phyloP scores from a whole-genome alignment of 2,797 vertebrate genomes.

The Acropternis orthonyx region DNA sequence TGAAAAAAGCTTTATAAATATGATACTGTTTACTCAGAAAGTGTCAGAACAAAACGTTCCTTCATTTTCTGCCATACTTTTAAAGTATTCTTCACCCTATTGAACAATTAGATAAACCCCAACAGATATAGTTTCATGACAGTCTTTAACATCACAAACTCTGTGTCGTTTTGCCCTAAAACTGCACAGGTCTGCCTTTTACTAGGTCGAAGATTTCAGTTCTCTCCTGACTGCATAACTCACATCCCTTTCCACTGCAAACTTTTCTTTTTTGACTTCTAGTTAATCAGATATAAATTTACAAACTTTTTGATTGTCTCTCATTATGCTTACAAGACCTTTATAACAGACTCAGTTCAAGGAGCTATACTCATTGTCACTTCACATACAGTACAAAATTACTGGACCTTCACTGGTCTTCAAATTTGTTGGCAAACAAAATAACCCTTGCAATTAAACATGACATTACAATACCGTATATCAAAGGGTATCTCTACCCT shows the following conservation, averaged over 20 bases:
- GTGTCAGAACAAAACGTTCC: background rate
- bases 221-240: background rate
- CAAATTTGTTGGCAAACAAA: background rate
- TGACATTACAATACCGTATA: background rate
- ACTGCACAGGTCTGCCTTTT: background rate
- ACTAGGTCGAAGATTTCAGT: background rate
- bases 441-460: constrained; percentile 27
- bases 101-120: background rate
- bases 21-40: background rate
- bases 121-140: background rate
- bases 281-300: background rate
- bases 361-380: background rate
- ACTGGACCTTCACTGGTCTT: background rate
- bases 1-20: background rate
- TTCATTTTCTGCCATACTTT: background rate
- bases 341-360: background rate
- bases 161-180: background rate
- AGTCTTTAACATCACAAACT: background rate
- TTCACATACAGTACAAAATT: background rate
- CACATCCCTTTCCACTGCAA: background rate
- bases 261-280: background rate
- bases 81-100: background rate
- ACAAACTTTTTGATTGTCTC: background rate
- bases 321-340: background rate
- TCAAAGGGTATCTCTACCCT: background rate